These are phyloP conservation scores for Mesembrinibis cayennensis DNA, from an alignment of 2,113 vertebrate species.

Conservation along the genomic window DNA sequence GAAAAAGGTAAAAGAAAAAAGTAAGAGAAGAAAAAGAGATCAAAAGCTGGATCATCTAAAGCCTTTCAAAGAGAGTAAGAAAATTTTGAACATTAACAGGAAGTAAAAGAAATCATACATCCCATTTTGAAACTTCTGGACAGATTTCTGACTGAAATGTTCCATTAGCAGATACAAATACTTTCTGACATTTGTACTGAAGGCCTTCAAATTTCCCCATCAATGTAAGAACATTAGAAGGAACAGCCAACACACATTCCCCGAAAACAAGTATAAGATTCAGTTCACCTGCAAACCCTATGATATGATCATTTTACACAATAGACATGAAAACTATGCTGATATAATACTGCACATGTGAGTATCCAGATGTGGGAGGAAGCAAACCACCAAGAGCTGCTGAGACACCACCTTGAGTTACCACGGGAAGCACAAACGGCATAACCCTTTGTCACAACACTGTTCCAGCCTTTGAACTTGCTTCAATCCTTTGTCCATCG, in stretches of 20 bases:
- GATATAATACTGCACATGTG: neutral
- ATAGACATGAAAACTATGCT: neutral
- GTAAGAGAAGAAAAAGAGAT: neutral
- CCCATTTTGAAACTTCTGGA: neutral
- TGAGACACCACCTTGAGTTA: neutral
- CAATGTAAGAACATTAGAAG: neutral
- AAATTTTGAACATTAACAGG: neutral
- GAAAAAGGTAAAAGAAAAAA: neutral
- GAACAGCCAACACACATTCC: accelerated
- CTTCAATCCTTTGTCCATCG: neutral
- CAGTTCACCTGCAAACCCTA: neutral
- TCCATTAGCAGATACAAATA: neutral
- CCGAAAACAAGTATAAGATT: neutral
- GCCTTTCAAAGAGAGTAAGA: neutral
- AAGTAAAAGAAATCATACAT: neutral
- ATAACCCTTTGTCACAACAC: neutral
- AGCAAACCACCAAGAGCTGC: neutral
- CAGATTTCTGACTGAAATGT: neutral
- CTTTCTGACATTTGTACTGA: neutral
- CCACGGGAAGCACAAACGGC: neutral
- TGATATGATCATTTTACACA: neutral
- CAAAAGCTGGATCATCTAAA: neutral
- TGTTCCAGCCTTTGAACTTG: neutral
- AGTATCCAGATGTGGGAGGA: neutral
- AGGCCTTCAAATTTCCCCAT: neutral